Evolutionary conservation across 2,113 vertebrate genomes (phyloP).

Genomic region (Gambusia holbrooki): DNA sequence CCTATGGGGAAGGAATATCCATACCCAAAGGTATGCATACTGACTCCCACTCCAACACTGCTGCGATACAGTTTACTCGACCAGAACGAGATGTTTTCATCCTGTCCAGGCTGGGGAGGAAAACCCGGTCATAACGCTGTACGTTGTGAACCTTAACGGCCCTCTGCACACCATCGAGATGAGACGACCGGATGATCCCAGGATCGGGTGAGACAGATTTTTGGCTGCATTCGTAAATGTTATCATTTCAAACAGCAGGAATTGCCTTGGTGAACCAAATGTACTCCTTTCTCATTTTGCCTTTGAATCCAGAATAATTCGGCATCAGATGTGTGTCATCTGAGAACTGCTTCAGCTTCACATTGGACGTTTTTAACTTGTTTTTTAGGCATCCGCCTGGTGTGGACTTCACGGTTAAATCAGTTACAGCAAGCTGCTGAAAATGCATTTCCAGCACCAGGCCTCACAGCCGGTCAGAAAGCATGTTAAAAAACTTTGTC

Average conservation of each 20-base stretch:
- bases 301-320: neutral
- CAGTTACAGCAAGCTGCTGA: neutral
- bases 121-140: constrained; percentile 92
- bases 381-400: neutral
- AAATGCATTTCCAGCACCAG: neutral
- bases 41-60: neutral
- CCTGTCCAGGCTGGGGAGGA: constrained; percentile 88
- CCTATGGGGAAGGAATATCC: constrained; percentile 89
- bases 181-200: constrained; percentile 89
- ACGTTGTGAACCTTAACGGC: constrained; percentile 93
- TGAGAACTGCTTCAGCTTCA: neutral
- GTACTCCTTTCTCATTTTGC: neutral
- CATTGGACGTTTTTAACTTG: neutral
- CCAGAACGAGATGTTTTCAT: neutral
- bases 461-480: neutral
- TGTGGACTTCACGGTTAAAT: neutral
- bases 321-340: neutral
- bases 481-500: neutral
- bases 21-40: constrained; percentile 89
- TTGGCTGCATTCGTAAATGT: too few species aligned
- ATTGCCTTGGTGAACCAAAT: neutral
- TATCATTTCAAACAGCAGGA: neutral
- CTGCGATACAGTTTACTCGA: neutral
- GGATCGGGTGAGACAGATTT: constrained; percentile 85
- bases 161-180: constrained; percentile 94